These are phyloP conservation scores for Actinostola sp. DNA, from an alignment of 92 coral and sea anemone species.

Conservation along the genomic window DNA sequence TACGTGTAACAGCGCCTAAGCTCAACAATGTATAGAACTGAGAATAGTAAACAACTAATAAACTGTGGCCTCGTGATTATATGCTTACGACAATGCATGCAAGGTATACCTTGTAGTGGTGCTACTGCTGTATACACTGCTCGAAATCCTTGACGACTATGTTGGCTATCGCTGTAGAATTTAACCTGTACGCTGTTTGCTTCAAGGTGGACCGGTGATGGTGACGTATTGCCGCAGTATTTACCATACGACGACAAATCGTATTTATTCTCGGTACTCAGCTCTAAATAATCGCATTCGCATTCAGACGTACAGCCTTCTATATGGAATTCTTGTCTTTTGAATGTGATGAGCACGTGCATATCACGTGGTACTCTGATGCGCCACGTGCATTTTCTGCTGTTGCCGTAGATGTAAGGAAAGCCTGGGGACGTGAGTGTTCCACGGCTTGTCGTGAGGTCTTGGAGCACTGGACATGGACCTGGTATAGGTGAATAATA, in stretches of 20 bases:
- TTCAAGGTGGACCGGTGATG: slow-evolving; percentile 31
- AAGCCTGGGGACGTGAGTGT: slow-evolving; percentile 31
- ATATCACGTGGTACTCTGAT: slow-evolving; percentile 38
- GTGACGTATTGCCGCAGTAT: slow-evolving; percentile 31
- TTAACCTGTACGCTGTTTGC: neutral
- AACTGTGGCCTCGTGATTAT: too few species aligned
- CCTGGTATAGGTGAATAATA: slow-evolving; percentile 1
- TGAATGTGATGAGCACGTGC: slow-evolving; percentile 42
- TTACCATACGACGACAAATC: slow-evolving; percentile 1
- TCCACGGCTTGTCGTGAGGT: slow-evolving; percentile 11
- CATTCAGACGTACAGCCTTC: slow-evolving; percentile 37
- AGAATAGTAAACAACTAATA: too few species aligned
- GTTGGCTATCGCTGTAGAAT: slow-evolving; percentile 17
- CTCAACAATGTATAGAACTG: too few species aligned
- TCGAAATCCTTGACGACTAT: slow-evolving; percentile 32
- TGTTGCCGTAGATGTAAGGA: slow-evolving; percentile 41
- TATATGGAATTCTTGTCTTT: slow-evolving; percentile 20
- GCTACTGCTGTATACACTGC: slow-evolving; percentile 17
- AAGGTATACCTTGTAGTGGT: slow-evolving; percentile 20
- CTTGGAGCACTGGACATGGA: slow-evolving; percentile 38
- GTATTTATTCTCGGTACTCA: neutral
- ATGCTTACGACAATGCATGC: neutral
- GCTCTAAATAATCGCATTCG: slow-evolving; percentile 26
- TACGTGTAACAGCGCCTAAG: too few species aligned
- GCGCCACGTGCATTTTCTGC: slow-evolving; percentile 35